Evolutionary conservation across 1,140 invertebrate genomes (phyloP), one percentile per base, ranked within the genome.

Genomic region (Magallana ariakensis): DNA sequence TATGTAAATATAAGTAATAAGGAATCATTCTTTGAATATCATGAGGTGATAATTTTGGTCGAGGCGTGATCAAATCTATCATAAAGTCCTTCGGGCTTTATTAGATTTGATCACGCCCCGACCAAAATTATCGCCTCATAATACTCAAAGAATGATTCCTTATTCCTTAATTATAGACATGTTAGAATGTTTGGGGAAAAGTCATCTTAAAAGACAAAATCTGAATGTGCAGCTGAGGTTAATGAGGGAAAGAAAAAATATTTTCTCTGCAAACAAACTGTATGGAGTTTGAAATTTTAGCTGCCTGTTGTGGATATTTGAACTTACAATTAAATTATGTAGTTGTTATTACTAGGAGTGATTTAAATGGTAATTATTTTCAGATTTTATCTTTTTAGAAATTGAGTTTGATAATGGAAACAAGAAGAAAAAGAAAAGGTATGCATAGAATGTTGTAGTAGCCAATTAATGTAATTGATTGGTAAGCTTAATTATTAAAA

Each of bases 371-470:
- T 15, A n/a, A 60, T n/a, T 60, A n/a, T n/a, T 60, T 60, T 10
- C 15, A n/a, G 6, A 60, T 60, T 60, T 60, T 60, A n/a, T 60
- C 33, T 46, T 46, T 46, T 46, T 46, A 60, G 58, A 60, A 60
- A 60, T 13, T 60, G 58, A 60, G 19, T n/a, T n/a, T 60, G 16
- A 58, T 58, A n/a, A 60, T 60, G 58, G 58, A 60, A 60, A 60
- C 58, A 16, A 60, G 58, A 60, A 60, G 58, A 15, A 60, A 60
- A 5, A 60, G 58, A n/a, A 60, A 60, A 60, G 58, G 58, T 60
- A 60, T 60, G 58, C 58, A 60, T 60, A 60, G 11, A 10, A 60
- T n/a, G 58, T 60, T 60, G 58, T 60, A 60, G 58, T 60, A 60
- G 19, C 15, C 15, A 9, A 58, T 13, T n/a, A n/a, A n/a, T n/a